Evolutionary conservation across 2,888 invertebrate genomes (phyloP), one percentile per base, ranked within the genome.

Genomic region (Leucophora obtusa): DNA sequence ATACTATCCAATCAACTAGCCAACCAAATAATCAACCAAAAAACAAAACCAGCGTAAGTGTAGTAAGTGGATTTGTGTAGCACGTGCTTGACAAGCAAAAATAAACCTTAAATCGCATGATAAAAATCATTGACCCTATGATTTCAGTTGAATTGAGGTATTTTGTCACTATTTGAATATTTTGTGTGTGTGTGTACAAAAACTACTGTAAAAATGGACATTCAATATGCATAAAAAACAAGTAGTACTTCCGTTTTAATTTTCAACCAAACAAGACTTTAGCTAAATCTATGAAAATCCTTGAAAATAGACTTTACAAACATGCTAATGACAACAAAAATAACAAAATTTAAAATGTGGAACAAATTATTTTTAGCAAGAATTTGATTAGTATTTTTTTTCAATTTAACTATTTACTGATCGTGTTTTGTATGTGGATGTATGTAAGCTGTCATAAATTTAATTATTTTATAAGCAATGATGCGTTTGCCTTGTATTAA

Each of bases 81-180:
- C 77, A 81, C 77, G 81, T 81, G 81, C 77, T 77, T 77, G 69
- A 70, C 56, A 72, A 77, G 38, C 63, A 35, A 43, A 68, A 58
- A 53, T 43, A 69, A 81, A 56, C 77, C 51, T 81, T 70, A 73
- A 77, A 73, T 62, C 43, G 15, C 35, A 59, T 76, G 69, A 70
- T 50, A 73, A 81, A 80, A 77, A 77, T 73, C 77, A 77, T 73
- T 81, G 77, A 81, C 81, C 81, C 77, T 38, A 69, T 59, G 59
- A 50, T 33, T 65, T 59, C 1, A 15, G 28, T 59, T 47, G 4
- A 47, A n/a, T 56, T 63, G 65, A 21, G 15, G 10, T 56, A 58
- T 70, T 33, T 70, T 71, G 18, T 65, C 28, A 51, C n/a, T 77
- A 47, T 38, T 35, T 43, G 10, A 38, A 38, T 51, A 51, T n/a